Evolutionary conservation across 1,140 invertebrate species (phyloP).

Genomic region (Ceratoteleas bidentatus): DNA sequence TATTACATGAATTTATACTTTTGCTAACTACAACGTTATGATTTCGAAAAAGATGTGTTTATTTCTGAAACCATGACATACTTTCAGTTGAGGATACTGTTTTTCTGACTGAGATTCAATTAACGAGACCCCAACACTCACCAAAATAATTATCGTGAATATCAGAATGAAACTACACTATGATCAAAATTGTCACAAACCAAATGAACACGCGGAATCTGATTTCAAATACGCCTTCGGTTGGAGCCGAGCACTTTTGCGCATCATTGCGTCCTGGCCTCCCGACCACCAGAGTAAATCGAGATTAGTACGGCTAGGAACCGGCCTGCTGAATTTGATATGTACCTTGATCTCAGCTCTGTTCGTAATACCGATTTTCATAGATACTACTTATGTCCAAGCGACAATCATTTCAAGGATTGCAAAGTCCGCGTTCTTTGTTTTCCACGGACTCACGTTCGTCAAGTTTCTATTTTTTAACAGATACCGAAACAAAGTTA

Average conservation of each 20-base stretch:
- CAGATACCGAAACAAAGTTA: neutral
- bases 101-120: too few relatives aligned
- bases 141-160: too few relatives aligned
- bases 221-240: slow-evolving; percentile 4
- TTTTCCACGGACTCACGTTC: too few relatives aligned
- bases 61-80: too few relatives aligned
- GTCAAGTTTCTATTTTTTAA: neutral
- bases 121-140: too few relatives aligned
- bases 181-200: too few relatives aligned
- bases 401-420: neutral
- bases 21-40: too few relatives aligned
- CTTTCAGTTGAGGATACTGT: too few relatives aligned
- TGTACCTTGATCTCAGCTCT: neutral
- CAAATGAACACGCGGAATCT: too few relatives aligned
- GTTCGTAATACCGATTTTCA: slow-evolving; percentile 3
- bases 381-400: neutral
- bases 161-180: too few relatives aligned
- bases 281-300: neutral
- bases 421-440: neutral
- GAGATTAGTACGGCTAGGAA: neutral
- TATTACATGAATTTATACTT: too few relatives aligned
- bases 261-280: slow-evolving; percentile 17
- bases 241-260: neutral
- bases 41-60: too few relatives aligned
- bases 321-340: neutral